A percentile compares a stretch with the other conserved stretches of the same genome.
Conservation (phyloP, 2,113 vertebrate genomes). For the Anoura caudifer region DNA sequence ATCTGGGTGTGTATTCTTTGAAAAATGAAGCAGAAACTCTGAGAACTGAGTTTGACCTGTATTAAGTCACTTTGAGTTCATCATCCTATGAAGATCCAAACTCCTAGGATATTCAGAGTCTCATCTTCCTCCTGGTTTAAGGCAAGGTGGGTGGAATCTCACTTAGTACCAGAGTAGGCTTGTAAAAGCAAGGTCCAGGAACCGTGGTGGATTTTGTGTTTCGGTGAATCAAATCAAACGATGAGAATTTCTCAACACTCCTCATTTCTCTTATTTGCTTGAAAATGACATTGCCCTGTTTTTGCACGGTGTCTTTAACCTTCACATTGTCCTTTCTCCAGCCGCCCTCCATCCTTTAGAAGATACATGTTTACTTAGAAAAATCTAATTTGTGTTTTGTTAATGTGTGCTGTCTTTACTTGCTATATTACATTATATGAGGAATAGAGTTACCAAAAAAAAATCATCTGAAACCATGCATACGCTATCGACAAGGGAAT, state of each 20-base stretch:
- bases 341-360: constrained; percentile 76
- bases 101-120: neutral
- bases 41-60: neutral
- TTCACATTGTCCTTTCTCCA: constrained; percentile 85
- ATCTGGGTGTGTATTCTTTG: neutral
- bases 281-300: constrained; percentile 70
- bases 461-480: constrained; percentile 86
- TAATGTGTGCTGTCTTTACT: constrained; percentile 85
- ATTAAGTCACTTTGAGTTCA: neutral
- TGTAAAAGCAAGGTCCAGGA: neutral
- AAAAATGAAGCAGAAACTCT: neutral
- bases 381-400: constrained; percentile 89
- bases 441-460: constrained; percentile 87
- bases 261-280: constrained; percentile 76
- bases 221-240: neutral
- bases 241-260: constrained; percentile 76
- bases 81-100: neutral
- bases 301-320: constrained; percentile 81
- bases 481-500: constrained; percentile 84
- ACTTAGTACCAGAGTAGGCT: neutral
- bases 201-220: neutral
- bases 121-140: neutral
- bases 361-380: constrained; percentile 86
- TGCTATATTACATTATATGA: constrained; percentile 86
- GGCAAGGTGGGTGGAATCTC: neutral